Conservation (phyloP, 2,888 invertebrate species). For the Frankliniella fusca region DNA sequence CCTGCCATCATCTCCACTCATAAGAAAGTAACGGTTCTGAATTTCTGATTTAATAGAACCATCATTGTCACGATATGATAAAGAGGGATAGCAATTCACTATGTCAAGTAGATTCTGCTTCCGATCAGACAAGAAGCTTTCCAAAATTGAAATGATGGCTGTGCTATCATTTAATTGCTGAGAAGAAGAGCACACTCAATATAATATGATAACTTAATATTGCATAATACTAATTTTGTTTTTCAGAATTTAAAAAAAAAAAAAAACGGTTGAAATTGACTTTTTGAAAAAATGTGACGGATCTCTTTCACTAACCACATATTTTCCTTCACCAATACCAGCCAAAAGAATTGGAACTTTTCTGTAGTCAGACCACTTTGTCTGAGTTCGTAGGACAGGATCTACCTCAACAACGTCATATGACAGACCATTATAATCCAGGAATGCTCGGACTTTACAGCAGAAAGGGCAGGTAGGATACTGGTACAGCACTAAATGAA, state of each 20-base stretch:
- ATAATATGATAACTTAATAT: neutral
- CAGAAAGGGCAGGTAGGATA: constrained; percentile 98
- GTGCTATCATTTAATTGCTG: constrained; percentile 90
- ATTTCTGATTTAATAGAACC: constrained; percentile 69
- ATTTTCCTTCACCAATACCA: constrained; percentile 62
- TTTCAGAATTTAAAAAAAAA: constrained; percentile 31
- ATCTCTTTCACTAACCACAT: constrained; percentile 53
- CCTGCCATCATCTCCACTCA: constrained; percentile 59
- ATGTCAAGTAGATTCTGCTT: constrained; percentile 62
- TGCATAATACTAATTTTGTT: constrained; percentile 2
- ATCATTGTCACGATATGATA: constrained; percentile 61
- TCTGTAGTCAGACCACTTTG: constrained; percentile 89
- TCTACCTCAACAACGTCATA: constrained; percentile 97
- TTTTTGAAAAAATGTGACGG: constrained; percentile 1
- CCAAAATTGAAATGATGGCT: constrained; percentile 84
- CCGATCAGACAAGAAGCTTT: constrained; percentile 66
- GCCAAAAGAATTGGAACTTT: constrained; percentile 91
- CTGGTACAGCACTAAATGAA: constrained; percentile 87
- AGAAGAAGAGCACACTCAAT: constrained; percentile 42
- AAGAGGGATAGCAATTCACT: constrained; percentile 69
- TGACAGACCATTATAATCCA: constrained; percentile 88
- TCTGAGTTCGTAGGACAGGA: constrained; percentile 84
- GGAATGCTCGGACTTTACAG: constrained; percentile 85
- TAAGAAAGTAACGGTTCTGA: constrained; percentile 74
- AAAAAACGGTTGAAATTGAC: constrained; percentile 27